Base-by-base conservation (phyloP, 2,888 invertebrate species). In the Tetheella fluctuosa region DNA sequence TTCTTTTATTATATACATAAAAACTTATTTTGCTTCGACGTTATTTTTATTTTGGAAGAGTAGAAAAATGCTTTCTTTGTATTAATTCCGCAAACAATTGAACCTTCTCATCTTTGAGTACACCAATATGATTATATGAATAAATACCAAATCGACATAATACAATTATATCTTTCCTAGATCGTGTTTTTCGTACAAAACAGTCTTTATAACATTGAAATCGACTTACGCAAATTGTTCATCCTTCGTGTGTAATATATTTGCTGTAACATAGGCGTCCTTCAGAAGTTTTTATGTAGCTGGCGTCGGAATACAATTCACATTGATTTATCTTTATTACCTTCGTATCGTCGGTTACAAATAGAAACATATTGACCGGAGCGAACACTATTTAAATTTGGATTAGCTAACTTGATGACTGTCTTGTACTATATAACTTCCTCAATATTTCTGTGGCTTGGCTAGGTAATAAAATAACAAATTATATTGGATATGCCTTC, bases 251-350 rank as follows among this genome's bases (percentile, higher is more conserved):
- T 62, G 59, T 63, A 60, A 61, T 59, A 65, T 61, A 42, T 17
- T 52, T 15, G 23, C 52, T 52, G 7, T 52, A 25, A 23, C 25
- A 52, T 25, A 2, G 23, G n/a, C 15, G 28, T 12, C 54, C 30
- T 54, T 28, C 17, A 30, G 17, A 54, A 66, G 59, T 72, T 62
- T 64, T 64, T 60, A 54, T 52, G 57, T 52, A 15, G 53, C 52
- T 37, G 59, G n/a, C 53, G 52, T 58, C 54, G 34, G 52, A 54
- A 54, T 58, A 23, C 34, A 52, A 55, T 52, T 55, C 23, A 56
- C 28, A 59, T 63, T 65, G 57, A 58, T 34, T 53, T 54, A 12
- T 25, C 59, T 62, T 58, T 25, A 23, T 60, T 17, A 20, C 20
- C 23, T 57, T 12, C 15, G 13, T 30, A 28, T 25, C 20, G 55